Base-by-base conservation (phyloP, 1,140 invertebrate genomes). In the Leptinotarsa texana region DNA sequence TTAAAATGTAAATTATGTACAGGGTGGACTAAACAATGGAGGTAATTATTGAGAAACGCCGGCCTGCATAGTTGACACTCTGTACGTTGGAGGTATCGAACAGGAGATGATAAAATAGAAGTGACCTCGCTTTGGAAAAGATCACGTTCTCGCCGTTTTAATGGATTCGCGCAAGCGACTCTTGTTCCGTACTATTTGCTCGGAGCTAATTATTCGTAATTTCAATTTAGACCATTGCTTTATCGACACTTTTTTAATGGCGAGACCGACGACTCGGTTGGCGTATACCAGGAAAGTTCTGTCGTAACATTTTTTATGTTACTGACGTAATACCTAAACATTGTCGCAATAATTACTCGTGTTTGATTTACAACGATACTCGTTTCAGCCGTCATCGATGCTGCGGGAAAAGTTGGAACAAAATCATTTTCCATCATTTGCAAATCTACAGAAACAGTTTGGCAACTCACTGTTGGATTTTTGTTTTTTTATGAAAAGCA, bases 301-400 rank as follows among this genome's bases (percentile, higher is more conserved):
- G 63, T 73, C 72, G 63, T 49, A 66, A 66, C 63, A 27, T 67
- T 65, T 67, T 65, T 57, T 57, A 57, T 73, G 62, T 49, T 51
- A 51, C 22, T 73, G 72, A 73, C 72, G 72, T 73, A 73, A 73
- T 67, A 66, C 63, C 22, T 70, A 74, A 77, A 72, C 61, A 74
- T 57, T 65, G 73, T 74, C 68, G 70, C 76, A 74, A 72, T 69
- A 74, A 74, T 73, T 72, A 70, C 61, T 73, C 74, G 62, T 74
- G 71, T 78, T 73, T 75, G 71, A 73, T 75, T 75, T 75, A 63
- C 70, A 73, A 63, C 63, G 70, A 76, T 76, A 72, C 42, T 51
- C 48, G 73, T 33, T 65, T 48, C 67, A 47, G 22, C 61, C 69
- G 71, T 76, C 72, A 76, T 48, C 73, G 27, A 73, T 65, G 27